Conservation (phyloP, 2,113 vertebrate genomes). For the Tichodroma muraria region DNA sequence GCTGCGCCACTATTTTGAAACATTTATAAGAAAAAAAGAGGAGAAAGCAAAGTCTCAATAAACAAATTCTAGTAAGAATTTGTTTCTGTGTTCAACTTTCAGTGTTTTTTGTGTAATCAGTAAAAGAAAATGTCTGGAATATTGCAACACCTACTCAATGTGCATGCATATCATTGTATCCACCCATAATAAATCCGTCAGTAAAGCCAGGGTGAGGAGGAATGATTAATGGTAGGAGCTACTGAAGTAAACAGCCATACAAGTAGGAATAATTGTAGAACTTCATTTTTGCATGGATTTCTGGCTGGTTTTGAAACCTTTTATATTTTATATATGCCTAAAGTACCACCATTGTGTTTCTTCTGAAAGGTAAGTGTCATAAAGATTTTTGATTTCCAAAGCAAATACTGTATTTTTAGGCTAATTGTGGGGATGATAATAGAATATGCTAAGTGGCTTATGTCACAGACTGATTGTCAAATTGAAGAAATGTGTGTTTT, state of each 20-base stretch:
- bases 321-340: background rate
- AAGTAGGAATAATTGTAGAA: background rate
- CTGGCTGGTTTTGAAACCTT: background rate
- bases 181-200: background rate
- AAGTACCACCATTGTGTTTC: background rate
- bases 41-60: background rate
- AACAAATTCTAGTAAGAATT: background rate
- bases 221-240: background rate
- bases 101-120: background rate
- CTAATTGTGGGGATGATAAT: background rate
- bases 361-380: background rate
- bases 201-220: background rate
- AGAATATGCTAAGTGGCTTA: background rate
- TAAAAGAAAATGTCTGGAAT: background rate
- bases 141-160: background rate
- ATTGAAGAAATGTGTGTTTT: background rate
- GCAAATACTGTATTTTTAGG: background rate
- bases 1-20: background rate
- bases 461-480: background rate
- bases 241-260: background rate
- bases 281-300: background rate
- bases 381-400: background rate
- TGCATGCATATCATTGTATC: background rate
- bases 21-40: background rate
- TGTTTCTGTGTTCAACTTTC: background rate